A percentile compares a stretch with the other conserved stretches of the same genome.
Conservation (phyloP, 2,797 vertebrate genomes). For the Onychomys torridus region DNA sequence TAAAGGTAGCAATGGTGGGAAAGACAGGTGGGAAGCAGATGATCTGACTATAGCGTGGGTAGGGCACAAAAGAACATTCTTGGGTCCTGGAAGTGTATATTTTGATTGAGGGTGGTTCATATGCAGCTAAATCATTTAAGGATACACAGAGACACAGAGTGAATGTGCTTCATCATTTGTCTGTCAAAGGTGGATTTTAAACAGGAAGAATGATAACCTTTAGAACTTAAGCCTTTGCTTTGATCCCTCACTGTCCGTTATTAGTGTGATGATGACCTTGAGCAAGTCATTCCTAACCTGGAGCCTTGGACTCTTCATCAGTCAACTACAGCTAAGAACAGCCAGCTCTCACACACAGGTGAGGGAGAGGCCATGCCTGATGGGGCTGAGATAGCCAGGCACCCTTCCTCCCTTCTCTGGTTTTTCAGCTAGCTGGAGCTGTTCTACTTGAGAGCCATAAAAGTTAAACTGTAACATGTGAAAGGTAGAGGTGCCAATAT, state of each 20-base stretch:
- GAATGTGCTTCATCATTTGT: constrained; percentile 12
- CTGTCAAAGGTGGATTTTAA: constrained; percentile 39
- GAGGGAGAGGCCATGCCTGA: not conserved
- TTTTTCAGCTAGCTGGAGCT: constrained; percentile 61
- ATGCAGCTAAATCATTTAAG: constrained; percentile 31
- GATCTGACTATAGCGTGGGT: constrained; percentile 13
- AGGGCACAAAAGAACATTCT: constrained; percentile 4
- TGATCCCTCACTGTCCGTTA: not conserved
- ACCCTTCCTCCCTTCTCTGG: constrained; percentile 24
- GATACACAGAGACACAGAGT: not conserved
- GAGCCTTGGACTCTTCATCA: not conserved
- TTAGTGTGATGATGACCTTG: not conserved
- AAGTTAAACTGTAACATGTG: constrained; percentile 77
- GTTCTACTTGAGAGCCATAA: constrained; percentile 73
- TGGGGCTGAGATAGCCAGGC: not conserved
- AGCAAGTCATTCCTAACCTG: not conserved
- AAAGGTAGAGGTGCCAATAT: constrained; percentile 77
- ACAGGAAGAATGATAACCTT: not conserved
- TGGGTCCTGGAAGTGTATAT: constrained; percentile 7
- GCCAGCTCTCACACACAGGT: not conserved
- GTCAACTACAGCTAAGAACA: not conserved
- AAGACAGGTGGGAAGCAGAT: constrained; percentile 65
- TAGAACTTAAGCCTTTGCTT: constrained; percentile 7
- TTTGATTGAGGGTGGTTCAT: not conserved
- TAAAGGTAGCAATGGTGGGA: constrained; percentile 41